Percentiles rank a stretch among this genome's conserved stretches.
Conservation (phyloP, 2,888 invertebrate species). For the Cryptocephalus primarius region DNA sequence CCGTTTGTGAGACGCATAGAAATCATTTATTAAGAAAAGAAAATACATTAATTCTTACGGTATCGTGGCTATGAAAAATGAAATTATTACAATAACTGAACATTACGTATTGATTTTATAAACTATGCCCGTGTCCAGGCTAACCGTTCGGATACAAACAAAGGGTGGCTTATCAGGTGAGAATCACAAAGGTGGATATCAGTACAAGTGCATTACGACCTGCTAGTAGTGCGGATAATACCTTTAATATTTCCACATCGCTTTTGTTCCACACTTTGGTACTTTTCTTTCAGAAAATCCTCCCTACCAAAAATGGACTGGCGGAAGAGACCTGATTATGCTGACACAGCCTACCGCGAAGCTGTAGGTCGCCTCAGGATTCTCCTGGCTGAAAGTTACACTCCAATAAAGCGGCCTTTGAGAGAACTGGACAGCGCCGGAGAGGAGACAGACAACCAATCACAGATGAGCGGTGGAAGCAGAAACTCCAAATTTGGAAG, state of each 20-base stretch:
- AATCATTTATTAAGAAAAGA: too few relatives aligned
- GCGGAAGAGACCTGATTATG: constrained; percentile 58
- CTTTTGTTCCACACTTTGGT: too few relatives aligned
- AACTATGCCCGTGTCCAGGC: too few relatives aligned
- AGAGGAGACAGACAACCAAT: constrained; percentile 48
- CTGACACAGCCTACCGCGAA: constrained; percentile 74
- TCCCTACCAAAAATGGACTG: constrained; percentile 38
- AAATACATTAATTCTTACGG: too few relatives aligned
- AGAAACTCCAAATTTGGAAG: constrained; percentile 21
- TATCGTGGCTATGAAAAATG: too few relatives aligned
- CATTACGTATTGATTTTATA: too few relatives aligned
- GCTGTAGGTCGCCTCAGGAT: constrained; percentile 71
- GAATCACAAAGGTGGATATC: too few relatives aligned
- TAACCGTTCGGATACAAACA: constrained; percentile 4
- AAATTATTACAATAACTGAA: too few relatives aligned
- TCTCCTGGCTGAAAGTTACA: constrained; percentile 65
- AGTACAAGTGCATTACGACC: too few relatives aligned
- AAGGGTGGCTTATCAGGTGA: constrained; percentile 2
- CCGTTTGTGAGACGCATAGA: too few relatives aligned
- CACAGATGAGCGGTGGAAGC: constrained; percentile 35
- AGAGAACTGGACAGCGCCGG: constrained; percentile 42
- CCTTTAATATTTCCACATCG: too few relatives aligned
- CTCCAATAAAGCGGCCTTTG: constrained; percentile 39
- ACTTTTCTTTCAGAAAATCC: constrained; percentile 25
- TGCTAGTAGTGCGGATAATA: too few relatives aligned